Evolutionary conservation across 2,888 invertebrate genomes (phyloP).

Genomic region (Rhagophthalmus giganteus): DNA sequence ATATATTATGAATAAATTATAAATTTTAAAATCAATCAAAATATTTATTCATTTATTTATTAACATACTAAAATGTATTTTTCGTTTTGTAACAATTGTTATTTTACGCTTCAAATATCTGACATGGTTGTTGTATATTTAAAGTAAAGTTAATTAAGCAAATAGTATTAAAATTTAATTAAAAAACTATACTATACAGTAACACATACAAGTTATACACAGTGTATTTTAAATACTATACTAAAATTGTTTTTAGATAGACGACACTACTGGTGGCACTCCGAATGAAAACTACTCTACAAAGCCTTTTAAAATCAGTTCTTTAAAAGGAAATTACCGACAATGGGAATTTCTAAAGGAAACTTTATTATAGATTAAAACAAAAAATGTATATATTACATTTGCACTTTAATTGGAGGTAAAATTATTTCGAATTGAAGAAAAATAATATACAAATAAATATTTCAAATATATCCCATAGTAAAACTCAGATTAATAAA

Average conservation of each 20-base stretch:
- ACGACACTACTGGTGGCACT: slow-evolving; percentile 9
- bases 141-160: slow-evolving; percentile 7
- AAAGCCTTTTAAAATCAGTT: slow-evolving; percentile 12
- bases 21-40: too few relatives aligned
- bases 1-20: too few relatives aligned
- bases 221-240: slow-evolving; percentile 11
- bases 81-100: too few relatives aligned
- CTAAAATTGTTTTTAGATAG: slow-evolving; percentile 9
- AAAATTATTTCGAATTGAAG: slow-evolving; percentile 16
- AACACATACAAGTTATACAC: slow-evolving; percentile 17
- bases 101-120: too few relatives aligned
- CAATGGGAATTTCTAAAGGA: background rate
- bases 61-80: too few relatives aligned
- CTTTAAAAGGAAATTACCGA: slow-evolving; percentile 5
- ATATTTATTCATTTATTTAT: too few relatives aligned
- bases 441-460: slow-evolving; percentile 24
- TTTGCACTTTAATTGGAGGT: slow-evolving; percentile 27
- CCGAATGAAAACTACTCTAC: slow-evolving; percentile 8
- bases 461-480: slow-evolving; percentile 22
- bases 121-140: background rate
- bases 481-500: slow-evolving; percentile 19
- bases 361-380: slow-evolving; percentile 9
- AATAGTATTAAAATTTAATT: slow-evolving; percentile 22
- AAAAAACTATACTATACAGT: slow-evolving; percentile 19
- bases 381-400: slow-evolving; percentile 21